These are phyloP conservation scores for Apodemus sylvaticus DNA, from an alignment of 2,113 vertebrate genomes.

Conservation along the genomic window DNA sequence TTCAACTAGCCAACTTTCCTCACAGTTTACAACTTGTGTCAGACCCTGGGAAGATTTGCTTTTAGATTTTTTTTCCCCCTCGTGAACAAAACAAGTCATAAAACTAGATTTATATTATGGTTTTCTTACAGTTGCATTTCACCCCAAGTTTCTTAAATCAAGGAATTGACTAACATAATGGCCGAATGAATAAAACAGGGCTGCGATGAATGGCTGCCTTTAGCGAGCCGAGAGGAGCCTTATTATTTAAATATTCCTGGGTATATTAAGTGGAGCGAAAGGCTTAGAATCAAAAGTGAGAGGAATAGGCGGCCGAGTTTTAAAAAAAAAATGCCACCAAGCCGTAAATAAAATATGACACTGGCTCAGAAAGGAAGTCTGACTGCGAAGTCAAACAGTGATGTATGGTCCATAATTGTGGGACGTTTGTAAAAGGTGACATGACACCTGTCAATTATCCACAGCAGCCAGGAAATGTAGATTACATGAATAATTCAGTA, in stretches of 20 bases:
- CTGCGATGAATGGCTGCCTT: slow-evolving; percentile 65
- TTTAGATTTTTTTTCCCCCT: slow-evolving; percentile 55
- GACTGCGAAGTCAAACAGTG: slow-evolving; percentile 74
- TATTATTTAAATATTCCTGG: slow-evolving; percentile 79
- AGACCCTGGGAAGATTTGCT: slow-evolving; percentile 67
- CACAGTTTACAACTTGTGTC: slow-evolving; percentile 74
- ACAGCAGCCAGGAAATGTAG: slow-evolving; percentile 85
- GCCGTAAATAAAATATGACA: slow-evolving; percentile 88
- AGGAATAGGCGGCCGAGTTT: slow-evolving; percentile 68
- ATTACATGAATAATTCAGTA: slow-evolving; percentile 90
- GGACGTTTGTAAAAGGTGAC: slow-evolving; percentile 84
- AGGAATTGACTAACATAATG: slow-evolving; percentile 74
- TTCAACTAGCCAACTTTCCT: slow-evolving; percentile 69
- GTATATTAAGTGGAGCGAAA: slow-evolving; percentile 75
- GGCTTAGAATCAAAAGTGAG: slow-evolving; percentile 69
- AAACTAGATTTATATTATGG: slow-evolving; percentile 75
- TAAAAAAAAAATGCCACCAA: slow-evolving; percentile 67
- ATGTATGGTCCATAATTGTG: slow-evolving; percentile 85
- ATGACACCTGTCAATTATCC: slow-evolving; percentile 89
- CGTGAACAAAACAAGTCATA: slow-evolving; percentile 77
- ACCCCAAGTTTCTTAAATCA: slow-evolving; percentile 76
- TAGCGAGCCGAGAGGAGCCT: slow-evolving; percentile 68
- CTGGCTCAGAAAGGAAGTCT: slow-evolving; percentile 69
- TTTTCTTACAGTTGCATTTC: slow-evolving; percentile 75
- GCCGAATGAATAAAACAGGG: slow-evolving; percentile 40